Evolutionary conservation across 2,888 invertebrate genomes (phyloP).

Genomic region (Notodonta dromedarius): DNA sequence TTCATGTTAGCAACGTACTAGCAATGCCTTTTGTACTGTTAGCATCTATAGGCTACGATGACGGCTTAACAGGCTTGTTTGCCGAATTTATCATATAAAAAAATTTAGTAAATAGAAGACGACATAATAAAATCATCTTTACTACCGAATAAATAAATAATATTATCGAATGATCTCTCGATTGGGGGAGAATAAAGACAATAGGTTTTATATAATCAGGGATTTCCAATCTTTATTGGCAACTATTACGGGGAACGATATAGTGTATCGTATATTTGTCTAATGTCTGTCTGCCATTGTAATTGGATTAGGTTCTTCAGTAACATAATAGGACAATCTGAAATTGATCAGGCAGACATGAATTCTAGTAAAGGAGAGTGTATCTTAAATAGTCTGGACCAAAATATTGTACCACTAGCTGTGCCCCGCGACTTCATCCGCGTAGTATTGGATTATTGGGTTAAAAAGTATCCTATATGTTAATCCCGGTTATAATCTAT

Average conservation of each 20-base stretch:
- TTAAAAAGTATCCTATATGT: too few species aligned
- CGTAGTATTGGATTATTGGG: too few species aligned
- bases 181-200: background rate
- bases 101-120: background rate
- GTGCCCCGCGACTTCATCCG: too few species aligned
- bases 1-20: too few species aligned
- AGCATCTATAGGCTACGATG: too few species aligned
- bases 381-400: background rate
- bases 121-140: constrained; percentile 2
- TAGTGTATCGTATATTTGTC: constrained; percentile 1
- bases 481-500: too few species aligned
- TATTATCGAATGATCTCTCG: constrained; percentile 3
- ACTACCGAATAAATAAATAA: background rate
- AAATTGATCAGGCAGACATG: background rate
- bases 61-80: too few species aligned
- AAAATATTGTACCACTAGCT: too few species aligned
- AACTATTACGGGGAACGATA: background rate
- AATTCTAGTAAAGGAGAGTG: background rate
- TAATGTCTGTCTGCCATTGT: constrained; percentile 5
- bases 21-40: too few species aligned
- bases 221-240: constrained; percentile 3
- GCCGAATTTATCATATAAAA: too few species aligned
- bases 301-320: background rate
- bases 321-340: constrained; percentile 6
- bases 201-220: background rate